These are phyloP conservation scores for Adineta ricciae DNA, from an alignment of 2,888 invertebrate species.

Conservation along the genomic window DNA sequence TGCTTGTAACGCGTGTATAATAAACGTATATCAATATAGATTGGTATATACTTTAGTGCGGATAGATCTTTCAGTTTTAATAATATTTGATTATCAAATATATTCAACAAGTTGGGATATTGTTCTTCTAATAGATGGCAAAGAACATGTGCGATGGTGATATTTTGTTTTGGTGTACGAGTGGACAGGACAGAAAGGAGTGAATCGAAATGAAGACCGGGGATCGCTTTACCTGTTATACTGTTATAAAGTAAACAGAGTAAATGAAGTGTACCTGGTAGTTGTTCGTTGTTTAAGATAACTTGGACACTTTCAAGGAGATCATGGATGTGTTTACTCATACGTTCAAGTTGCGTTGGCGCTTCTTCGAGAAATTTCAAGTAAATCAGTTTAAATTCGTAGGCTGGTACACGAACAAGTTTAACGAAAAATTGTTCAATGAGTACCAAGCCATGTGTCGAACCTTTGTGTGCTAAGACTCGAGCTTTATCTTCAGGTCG, in stretches of 20 bases:
- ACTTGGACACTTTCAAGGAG: not conserved
- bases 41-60: not conserved
- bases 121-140: not conserved
- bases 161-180: not conserved
- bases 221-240: not conserved
- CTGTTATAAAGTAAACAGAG: constrained; percentile 1
- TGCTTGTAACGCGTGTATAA: not conserved
- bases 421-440: constrained; percentile 7
- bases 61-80: not conserved
- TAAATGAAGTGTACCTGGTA: not conserved
- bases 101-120: not conserved
- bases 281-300: not conserved
- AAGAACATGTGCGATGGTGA: not conserved
- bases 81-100: constrained; percentile 15
- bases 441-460: not conserved
- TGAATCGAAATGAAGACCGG: not conserved
- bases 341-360: constrained; percentile 5
- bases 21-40: not conserved
- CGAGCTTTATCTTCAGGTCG: constrained; percentile 2
- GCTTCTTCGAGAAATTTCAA: not conserved
- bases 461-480: not conserved
- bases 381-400: not conserved
- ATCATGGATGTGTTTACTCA: not conserved
- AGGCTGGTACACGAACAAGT: constrained; percentile 3
- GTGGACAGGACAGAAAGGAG: not conserved